phyloP scores from a whole-genome alignment of 2,888 invertebrate species.

The Phengaris alcon region DNA sequence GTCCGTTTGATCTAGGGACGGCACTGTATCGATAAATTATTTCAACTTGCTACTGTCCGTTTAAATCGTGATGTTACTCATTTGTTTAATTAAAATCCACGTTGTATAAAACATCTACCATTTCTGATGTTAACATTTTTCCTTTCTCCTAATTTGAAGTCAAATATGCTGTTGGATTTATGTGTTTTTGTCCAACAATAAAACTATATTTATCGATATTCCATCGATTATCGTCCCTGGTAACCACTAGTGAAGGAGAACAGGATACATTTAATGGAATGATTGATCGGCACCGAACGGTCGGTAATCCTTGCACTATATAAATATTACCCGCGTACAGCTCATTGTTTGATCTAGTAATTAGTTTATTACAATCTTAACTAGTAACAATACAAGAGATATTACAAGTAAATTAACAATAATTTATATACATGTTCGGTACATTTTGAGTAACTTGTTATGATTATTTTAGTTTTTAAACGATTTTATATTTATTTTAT shows the following conservation, averaged over 20 bases:
- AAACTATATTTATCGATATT: constrained; percentile 43
- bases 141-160: not conserved
- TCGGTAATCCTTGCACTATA: constrained; percentile 76
- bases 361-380: constrained; percentile 25
- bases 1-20: constrained; percentile 65
- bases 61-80: not conserved
- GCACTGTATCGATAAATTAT: constrained; percentile 41
- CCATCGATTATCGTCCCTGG: constrained; percentile 41
- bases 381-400: not conserved
- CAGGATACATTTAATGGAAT: constrained; percentile 79
- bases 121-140: not conserved
- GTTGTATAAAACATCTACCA: not conserved
- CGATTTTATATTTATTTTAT: too few species aligned
- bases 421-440: too few species aligned
- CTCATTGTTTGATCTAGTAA: constrained; percentile 37
- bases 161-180: not conserved
- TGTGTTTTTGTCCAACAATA: not conserved
- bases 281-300: constrained; percentile 75
- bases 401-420: not conserved
- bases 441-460: too few species aligned
- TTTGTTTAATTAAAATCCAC: constrained; percentile 19
- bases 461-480: too few species aligned
- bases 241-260: constrained; percentile 64
- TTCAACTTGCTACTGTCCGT: constrained; percentile 22
- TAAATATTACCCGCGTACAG: constrained; percentile 51